Evolutionary conservation across 1,140 invertebrate genomes (phyloP).

Genomic region (Telenomus remus): DNA sequence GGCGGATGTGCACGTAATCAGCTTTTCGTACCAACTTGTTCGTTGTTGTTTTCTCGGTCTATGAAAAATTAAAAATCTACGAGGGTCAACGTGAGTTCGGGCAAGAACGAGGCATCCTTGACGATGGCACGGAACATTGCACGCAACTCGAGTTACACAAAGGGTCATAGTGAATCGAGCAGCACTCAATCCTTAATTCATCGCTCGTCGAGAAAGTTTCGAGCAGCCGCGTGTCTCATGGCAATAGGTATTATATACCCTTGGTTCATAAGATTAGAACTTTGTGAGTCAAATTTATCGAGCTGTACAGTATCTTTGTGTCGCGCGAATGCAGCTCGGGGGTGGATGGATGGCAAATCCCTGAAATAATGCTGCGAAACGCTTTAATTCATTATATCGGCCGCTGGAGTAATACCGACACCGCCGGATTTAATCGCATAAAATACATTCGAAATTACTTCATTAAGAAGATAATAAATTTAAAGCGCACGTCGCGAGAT

Average conservation of each 20-base stretch:
- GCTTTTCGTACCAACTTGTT: neutral
- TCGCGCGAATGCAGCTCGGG: slow-evolving; percentile 21
- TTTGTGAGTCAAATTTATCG: slow-evolving; percentile 59
- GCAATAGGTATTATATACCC: slow-evolving; percentile 57
- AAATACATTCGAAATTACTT: slow-evolving; percentile 51
- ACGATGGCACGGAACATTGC: slow-evolving; percentile 33
- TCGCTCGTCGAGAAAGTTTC: slow-evolving; percentile 54
- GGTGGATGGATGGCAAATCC: slow-evolving; percentile 49
- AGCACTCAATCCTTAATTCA: slow-evolving; percentile 58
- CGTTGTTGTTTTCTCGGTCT: neutral
- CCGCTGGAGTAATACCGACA: slow-evolving; percentile 33
- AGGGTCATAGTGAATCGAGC: slow-evolving; percentile 47
- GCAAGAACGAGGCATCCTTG: slow-evolving; percentile 23
- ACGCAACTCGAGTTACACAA: slow-evolving; percentile 42
- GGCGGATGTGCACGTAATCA: neutral
- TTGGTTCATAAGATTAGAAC: slow-evolving; percentile 58
- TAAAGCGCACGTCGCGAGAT: slow-evolving; percentile 6
- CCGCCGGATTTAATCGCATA: slow-evolving; percentile 39
- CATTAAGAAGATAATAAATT: slow-evolving; percentile 50
- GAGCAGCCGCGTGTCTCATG: slow-evolving; percentile 53
- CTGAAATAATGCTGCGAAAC: slow-evolving; percentile 47
- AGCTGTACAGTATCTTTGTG: slow-evolving; percentile 47
- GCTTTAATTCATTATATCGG: slow-evolving; percentile 48
- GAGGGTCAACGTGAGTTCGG: slow-evolving; percentile 7
- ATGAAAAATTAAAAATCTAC: slow-evolving; percentile 38